A percentile compares a stretch with the other conserved stretches of the same genome.
These are phyloP conservation scores for Frieseomelitta varia DNA, from an alignment of 1,140 invertebrate genomes.

Conservation along the genomic window DNA sequence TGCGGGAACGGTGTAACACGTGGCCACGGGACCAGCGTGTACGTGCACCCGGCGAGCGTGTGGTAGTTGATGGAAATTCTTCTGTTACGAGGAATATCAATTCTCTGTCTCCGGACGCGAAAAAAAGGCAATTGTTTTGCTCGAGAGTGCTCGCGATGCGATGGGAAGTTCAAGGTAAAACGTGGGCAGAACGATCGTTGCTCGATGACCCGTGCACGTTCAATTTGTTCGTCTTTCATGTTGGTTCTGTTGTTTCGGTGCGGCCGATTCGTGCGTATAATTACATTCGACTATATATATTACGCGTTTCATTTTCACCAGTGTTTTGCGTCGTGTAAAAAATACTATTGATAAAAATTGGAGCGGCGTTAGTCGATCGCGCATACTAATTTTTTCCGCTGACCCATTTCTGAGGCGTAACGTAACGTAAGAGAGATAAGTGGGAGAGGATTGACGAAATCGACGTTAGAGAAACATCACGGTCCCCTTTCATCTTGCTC, in stretches of 20 bases:
- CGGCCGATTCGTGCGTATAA: neutral
- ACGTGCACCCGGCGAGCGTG: neutral
- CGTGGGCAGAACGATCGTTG: neutral
- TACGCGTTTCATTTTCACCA: too few relatives aligned
- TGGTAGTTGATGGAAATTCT: slow-evolving; percentile 14
- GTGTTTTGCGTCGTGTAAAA: too few relatives aligned
- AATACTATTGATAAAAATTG: too few relatives aligned
- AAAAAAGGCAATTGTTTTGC: neutral
- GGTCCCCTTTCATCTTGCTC: neutral
- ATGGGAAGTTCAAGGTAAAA: neutral
- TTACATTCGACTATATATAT: neutral
- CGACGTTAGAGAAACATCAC: neutral
- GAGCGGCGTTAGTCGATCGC: neutral
- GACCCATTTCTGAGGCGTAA: neutral
- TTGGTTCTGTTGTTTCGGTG: neutral
- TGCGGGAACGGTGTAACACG: neutral
- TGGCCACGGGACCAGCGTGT: too few relatives aligned
- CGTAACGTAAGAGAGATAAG: too few relatives aligned
- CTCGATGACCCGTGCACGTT: neutral
- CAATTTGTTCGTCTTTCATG: neutral
- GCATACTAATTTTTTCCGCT: neutral
- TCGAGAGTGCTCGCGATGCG: neutral
- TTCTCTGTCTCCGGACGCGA: neutral
- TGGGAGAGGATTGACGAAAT: neutral
- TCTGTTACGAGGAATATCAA: slow-evolving; percentile 4